Percentiles rank a stretch among this genome's conserved stretches.
These are phyloP conservation scores for Nemurella pictetii DNA, from an alignment of 2,888 invertebrate genomes.

Conservation along the genomic window DNA sequence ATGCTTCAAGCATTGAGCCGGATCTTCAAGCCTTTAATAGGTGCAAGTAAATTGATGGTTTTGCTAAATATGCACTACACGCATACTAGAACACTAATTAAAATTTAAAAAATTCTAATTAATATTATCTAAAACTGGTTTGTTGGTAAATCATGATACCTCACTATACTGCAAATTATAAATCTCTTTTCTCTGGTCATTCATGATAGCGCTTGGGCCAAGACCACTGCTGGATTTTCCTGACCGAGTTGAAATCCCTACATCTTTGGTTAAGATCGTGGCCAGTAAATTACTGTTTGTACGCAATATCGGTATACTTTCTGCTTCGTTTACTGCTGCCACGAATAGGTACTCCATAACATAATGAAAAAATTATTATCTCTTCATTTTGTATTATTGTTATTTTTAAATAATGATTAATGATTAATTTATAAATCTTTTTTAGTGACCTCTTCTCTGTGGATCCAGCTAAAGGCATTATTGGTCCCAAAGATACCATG, in stretches of 20 bases:
- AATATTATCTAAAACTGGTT: no score
- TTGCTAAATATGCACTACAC: no score
- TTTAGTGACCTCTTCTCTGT: conserved; percentile 55
- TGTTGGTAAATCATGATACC: no score
- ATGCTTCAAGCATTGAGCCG: no score
- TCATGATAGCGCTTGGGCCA: conserved; percentile 57
- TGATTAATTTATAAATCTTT: not conserved
- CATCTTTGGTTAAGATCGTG: conserved; percentile 58
- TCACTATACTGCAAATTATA: no score
- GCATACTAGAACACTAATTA: no score
- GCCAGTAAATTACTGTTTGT: conserved; percentile 57
- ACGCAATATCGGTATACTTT: conserved; percentile 58
- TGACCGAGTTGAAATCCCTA: conserved; percentile 58
- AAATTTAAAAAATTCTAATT: no score
- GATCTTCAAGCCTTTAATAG: no score
- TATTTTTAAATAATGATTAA: not conserved
- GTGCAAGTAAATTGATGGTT: no score
- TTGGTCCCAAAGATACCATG: conserved; percentile 56
- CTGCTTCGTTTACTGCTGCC: conserved; percentile 55
- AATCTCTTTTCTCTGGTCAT: no score
- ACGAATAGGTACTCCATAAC: conserved; percentile 51
- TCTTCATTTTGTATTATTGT: not conserved
- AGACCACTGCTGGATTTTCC: conserved; percentile 63
- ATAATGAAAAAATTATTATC: no score
- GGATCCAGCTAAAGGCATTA: conserved; percentile 57